Base-by-base conservation (phyloP, 2,113 vertebrate genomes). In the Oriolus oriolus region DNA sequence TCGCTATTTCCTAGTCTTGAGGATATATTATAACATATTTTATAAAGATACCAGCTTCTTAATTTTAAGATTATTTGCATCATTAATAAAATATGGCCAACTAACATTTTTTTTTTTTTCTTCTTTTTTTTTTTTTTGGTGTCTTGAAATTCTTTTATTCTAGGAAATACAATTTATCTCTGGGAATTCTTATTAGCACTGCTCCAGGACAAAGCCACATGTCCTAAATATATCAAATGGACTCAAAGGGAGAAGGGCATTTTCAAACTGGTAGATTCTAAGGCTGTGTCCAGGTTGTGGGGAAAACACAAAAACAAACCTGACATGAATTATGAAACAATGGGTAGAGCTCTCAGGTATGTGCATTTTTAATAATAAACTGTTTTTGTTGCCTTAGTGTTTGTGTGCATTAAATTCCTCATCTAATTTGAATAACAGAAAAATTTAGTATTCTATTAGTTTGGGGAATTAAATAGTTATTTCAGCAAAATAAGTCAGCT, bases 231-330 rank as follows among this genome's bases (percentile, higher is more conserved):
- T 89, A 99, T 99, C 96, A 99, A 99, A 87, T 99, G 99, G 99
- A 99, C 99, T 59, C 98, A 99, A 93, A 97, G 98, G 81, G 98
- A 99, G 57, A 98, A 99, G 61, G 99, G 99, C 84, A 99, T 99
- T 98, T 99, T 99, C 97, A 99, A 99, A 88, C 95, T 99, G 93
- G 99, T 99, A 30, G 99, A 99, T 97, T 99, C 99, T 44, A 99
- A 99, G 96, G 99, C 99, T 17, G 99, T 99, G 50, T 99, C 99
- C 68, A 98, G 97, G 80, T 97, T 99, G 74, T 99, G 99, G 99
- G 99, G 99, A 52, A 99, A 99, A 96, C 99, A 99, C 97, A 99
- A 99, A 98, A 99, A 99, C 97, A 99, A 99, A 94, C 99, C 99
- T 42, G 99, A 99, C 90, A 99, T 99, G 99, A 99, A 99, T 97